Evolutionary conservation across 2,113 vertebrate species (phyloP).

Genomic region (Ictalurus furcatus): DNA sequence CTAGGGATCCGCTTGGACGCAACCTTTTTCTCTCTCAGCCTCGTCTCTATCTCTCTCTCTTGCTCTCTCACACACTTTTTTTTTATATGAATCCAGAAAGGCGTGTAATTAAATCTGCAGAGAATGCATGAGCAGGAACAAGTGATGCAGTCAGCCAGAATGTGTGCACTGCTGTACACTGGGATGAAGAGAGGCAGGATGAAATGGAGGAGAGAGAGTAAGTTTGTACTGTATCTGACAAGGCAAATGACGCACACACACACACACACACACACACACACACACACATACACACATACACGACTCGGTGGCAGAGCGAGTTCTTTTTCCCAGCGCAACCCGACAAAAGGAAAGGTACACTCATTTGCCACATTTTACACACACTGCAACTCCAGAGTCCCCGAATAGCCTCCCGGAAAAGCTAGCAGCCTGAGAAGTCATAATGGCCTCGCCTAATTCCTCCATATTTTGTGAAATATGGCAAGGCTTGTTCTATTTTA

Average conservation of each 20-base stretch:
- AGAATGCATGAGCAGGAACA: constrained; percentile 69
- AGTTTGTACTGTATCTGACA: constrained; percentile 56
- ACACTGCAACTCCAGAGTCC: constrained; percentile 6
- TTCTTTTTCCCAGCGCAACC: constrained; percentile 55
- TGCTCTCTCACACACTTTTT: background rate
- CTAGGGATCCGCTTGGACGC: constrained; percentile 59
- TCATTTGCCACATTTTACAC: constrained; percentile 47
- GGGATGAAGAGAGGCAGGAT: constrained; percentile 69
- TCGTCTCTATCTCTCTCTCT: constrained; percentile 3
- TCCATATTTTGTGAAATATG: constrained; percentile 11
- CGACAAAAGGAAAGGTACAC: constrained; percentile 43
- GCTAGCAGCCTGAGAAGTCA: constrained; percentile 4
- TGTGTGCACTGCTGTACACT: constrained; percentile 67
- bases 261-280: background rate
- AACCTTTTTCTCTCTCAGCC: constrained; percentile 30
- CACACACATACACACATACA: constrained; percentile 12
- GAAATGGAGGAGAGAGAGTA: constrained; percentile 57
- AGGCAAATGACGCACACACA: constrained; percentile 54
- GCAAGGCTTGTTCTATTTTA: background rate
- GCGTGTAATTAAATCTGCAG: constrained; percentile 76
- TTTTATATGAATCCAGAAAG: constrained; percentile 69
- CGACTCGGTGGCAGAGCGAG: constrained; percentile 38
- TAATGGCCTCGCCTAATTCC: constrained; percentile 4
- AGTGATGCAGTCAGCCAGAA: constrained; percentile 71
- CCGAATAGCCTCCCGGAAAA: constrained; percentile 34